Percentiles rank a stretch among this genome's conserved stretches.
Conservation (phyloP, 2,888 invertebrate genomes). For the Imbricaverruca yamaguchii region DNA sequence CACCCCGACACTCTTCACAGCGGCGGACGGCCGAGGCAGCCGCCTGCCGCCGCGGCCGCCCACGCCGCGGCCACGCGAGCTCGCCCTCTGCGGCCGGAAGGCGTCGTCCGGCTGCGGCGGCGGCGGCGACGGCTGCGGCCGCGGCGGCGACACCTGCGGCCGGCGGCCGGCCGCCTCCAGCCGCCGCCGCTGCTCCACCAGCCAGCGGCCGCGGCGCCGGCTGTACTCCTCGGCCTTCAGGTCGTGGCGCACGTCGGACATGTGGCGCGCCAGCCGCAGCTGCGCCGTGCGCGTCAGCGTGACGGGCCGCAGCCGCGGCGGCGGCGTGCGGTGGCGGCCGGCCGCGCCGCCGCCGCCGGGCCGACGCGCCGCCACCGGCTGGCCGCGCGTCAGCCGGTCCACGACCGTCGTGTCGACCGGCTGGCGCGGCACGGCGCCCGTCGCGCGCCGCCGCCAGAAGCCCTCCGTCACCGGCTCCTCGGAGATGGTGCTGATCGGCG, state of each 20-base stretch:
- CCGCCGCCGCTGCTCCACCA: not conserved
- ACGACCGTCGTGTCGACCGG: not conserved
- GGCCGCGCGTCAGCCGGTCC: constrained; percentile 11
- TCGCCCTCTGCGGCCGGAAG: not conserved
- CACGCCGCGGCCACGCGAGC: not conserved
- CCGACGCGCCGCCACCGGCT: not conserved
- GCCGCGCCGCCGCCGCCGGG: not conserved
- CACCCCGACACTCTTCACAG: not conserved
- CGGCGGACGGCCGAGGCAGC: too few species aligned
- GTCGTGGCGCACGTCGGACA: not conserved
- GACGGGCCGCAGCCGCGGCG: not conserved
- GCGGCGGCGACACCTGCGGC: not conserved
- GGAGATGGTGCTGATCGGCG: not conserved
- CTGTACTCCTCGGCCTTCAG: constrained; percentile 4
- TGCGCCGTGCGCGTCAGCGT: constrained; percentile 2
- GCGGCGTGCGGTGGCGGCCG: not conserved
- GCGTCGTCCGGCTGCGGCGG: not conserved
- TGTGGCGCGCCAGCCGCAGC: constrained; percentile 16
- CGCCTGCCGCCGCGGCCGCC: not conserved
- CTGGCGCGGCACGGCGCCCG: not conserved
- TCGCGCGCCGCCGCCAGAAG: not conserved
- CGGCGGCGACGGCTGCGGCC: not conserved
- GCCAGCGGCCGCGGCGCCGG: not conserved
- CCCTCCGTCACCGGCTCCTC: constrained; percentile 8
- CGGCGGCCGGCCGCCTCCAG: not conserved